Evolutionary conservation across 2,113 vertebrate genomes (phyloP), one percentile per base, ranked within the genome.

Genomic region (Protobothrops flavoviridis): DNA sequence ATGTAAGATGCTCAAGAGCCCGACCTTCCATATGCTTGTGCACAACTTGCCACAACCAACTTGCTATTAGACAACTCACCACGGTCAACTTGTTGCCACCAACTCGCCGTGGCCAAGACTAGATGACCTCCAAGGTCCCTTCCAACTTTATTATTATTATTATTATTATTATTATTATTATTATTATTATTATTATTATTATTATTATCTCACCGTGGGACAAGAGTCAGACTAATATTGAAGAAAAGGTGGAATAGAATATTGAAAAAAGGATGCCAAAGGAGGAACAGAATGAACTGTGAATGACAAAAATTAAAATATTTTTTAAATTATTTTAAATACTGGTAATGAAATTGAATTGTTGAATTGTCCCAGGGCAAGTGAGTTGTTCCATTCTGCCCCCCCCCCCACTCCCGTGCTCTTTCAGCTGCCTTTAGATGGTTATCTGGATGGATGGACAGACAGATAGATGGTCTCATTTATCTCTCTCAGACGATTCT

Each of bases 11-110:
- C 97, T 97, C 92, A 94, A 96, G 95, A 97, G 93, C 95, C 45
- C 95, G 96, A 96, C 96, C 96, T 94, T 94, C 95, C 97, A 96
- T 96, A 95, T 95, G 96, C 97, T 96, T 93, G 96, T 95, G 95
- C 89, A 69, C 61, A 64, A 64, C 61, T 29, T 11, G 0, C 11
- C 11, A 64, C 61, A 64, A 26, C 26, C 24, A 61, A 61, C 24
- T 61, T 0, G 1, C 10, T 26, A 29, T 6, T 1, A 20, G 20
- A 56, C 59, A 61, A 61, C 57, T 29, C 1, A 3, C 24, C 24
- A 29, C 1, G 8, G 59, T 12, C 59, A 64, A 29, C 10, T 29
- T 29, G 59, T 26, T 12, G 26, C 3, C 12, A 1, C 26, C 26
- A 64, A 64, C 10, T 64, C 4, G 1, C 26, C 61, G 0, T 69